Conservation (phyloP, 2,797 vertebrate species). For the Micropoecilia bifurca region DNA sequence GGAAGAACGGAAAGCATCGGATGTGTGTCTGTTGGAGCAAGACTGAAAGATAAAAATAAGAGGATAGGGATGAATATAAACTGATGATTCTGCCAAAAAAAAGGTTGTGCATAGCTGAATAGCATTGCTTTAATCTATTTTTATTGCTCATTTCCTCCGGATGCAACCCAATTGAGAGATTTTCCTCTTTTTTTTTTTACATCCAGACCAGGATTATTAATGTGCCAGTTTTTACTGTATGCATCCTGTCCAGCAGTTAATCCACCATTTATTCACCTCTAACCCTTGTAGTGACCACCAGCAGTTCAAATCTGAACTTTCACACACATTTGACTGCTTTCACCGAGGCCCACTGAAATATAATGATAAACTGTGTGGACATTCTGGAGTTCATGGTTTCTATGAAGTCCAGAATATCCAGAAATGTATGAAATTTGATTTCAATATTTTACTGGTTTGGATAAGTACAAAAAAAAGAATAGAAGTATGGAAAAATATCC, state of each 20-base stretch:
- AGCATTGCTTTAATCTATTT: conserved; percentile 57
- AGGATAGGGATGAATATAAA: conserved; percentile 40
- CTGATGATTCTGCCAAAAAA: conserved; percentile 39
- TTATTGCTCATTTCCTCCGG: conserved; percentile 29
- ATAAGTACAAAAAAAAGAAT: neutral
- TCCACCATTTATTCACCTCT: conserved; percentile 59
- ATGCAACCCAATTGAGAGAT: conserved; percentile 37
- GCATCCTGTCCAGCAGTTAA: conserved; percentile 38
- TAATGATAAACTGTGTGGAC: neutral
- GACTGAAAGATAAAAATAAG: conserved; percentile 35
- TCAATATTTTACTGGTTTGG: neutral
- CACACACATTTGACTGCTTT: neutral
- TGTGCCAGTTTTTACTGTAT: conserved; percentile 23
- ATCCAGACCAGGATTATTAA: conserved; percentile 44
- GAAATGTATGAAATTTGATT: neutral
- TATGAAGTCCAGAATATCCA: neutral
- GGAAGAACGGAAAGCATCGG: conserved; percentile 36
- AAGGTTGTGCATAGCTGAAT: conserved; percentile 34
- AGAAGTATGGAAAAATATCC: neutral
- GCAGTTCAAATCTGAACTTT: neutral
- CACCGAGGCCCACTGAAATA: neutral
- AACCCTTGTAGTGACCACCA: conserved; percentile 32
- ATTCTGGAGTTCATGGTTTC: neutral
- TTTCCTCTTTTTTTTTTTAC: conserved; percentile 11
- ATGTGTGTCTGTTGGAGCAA: conserved; percentile 55